A percentile compares a stretch with the other conserved stretches of the same genome.
phyloP scores from a whole-genome alignment of 2,888 invertebrate species.

The Portevinia maculata region DNA sequence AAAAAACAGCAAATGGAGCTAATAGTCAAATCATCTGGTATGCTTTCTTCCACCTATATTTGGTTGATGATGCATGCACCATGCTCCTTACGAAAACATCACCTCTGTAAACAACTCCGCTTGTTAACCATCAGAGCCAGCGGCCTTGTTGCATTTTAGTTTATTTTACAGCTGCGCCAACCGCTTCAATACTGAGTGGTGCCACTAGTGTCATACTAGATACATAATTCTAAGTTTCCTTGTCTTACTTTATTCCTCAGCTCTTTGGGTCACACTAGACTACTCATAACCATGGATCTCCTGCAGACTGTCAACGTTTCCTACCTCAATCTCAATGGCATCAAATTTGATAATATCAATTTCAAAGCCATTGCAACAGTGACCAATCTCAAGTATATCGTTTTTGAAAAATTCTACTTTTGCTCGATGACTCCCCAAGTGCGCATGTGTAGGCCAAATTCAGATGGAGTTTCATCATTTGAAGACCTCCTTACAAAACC shows the following conservation, averaged over 20 bases:
- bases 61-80: no score
- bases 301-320: constrained; percentile 79
- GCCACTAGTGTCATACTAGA: no score
- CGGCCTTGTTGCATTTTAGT: no score
- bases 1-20: no score
- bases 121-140: no score
- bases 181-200: no score
- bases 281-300: constrained; percentile 77
- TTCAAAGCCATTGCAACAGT: constrained; percentile 83
- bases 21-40: no score
- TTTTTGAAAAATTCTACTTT: constrained; percentile 86
- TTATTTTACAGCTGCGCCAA: no score
- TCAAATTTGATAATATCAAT: constrained; percentile 83
- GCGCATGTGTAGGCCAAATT: constrained; percentile 85
- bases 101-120: no score
- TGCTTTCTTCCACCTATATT: no score
- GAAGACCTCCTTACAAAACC: constrained; percentile 85
- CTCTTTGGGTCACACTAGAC: constrained; percentile 82
- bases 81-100: no score
- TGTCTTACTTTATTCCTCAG: constrained; percentile 76
- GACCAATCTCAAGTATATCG: constrained; percentile 84
- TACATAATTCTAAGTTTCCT: no score
- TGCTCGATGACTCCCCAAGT: constrained; percentile 86
- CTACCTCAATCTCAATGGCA: constrained; percentile 84
- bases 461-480: constrained; percentile 87